phyloP scores from a whole-genome alignment of 2,888 invertebrate species.

The Yponomeuta cagnagella region DNA sequence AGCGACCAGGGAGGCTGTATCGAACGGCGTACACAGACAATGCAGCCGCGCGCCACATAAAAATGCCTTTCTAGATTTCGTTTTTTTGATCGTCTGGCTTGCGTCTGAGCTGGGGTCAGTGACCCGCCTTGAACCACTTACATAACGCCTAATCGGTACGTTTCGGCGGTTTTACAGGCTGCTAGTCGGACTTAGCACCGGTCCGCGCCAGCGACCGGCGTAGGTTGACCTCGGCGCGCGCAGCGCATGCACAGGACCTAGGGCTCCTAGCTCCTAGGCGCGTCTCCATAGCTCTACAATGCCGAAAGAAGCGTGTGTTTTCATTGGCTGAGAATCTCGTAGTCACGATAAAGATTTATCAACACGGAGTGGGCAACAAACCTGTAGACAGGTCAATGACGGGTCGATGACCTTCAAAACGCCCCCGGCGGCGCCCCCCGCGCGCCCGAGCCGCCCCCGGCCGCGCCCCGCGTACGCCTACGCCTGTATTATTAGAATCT shows the following conservation, averaged over 20 bases:
- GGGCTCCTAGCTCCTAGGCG: background rate
- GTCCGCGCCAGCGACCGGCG: background rate
- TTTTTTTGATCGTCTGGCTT: constrained; percentile 70
- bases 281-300: background rate
- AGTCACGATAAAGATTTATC: background rate
- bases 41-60: constrained; percentile 21
- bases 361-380: background rate
- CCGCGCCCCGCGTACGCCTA: constrained; percentile 27
- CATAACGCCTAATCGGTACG: constrained; percentile 32
- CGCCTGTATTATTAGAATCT: constrained; percentile 12
- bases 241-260: background rate
- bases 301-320: background rate
- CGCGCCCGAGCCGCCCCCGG: constrained; percentile 24
- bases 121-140: constrained; percentile 72
- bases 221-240: constrained; percentile 19
- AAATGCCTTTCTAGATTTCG: constrained; percentile 49
- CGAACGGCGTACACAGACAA: background rate
- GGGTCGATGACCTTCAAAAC: constrained; percentile 18
- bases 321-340: background rate
- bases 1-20: background rate
- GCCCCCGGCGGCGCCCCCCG: constrained; percentile 24
- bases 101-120: constrained; percentile 47
- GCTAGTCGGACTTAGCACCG: background rate
- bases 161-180: constrained; percentile 8
- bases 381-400: constrained; percentile 15